phyloP scores from a whole-genome alignment of 2,797 vertebrate genomes.

The Synanceia verrucosa region DNA sequence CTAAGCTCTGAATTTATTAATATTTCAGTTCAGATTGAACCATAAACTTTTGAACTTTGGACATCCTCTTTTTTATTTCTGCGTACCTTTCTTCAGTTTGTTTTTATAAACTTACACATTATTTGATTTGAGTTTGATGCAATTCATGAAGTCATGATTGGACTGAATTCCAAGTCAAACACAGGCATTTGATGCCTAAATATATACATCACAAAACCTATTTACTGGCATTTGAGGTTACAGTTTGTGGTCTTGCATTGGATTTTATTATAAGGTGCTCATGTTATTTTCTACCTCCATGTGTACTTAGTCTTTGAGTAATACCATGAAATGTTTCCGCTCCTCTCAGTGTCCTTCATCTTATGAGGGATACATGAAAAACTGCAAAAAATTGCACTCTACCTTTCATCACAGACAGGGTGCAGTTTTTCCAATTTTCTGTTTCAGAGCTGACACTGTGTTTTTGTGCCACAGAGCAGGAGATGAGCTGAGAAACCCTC shows the following conservation, averaged over 20 bases:
- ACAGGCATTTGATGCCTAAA: neutral
- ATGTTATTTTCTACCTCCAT: neutral
- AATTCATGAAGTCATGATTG: neutral
- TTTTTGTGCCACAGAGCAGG: slow-evolving; percentile 10
- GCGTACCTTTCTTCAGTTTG: neutral
- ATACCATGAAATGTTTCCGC: neutral
- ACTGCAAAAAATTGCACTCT: neutral
- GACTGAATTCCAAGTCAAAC: neutral
- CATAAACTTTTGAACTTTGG: slow-evolving; percentile 47
- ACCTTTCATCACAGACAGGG: neutral
- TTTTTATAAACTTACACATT: neutral
- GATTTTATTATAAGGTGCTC: neutral
- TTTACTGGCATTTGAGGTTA: neutral
- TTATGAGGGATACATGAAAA: neutral
- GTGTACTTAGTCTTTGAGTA: neutral
- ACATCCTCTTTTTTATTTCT: neutral
- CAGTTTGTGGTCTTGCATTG: neutral
- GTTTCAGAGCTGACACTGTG: neutral
- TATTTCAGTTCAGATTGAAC: slow-evolving; percentile 16
- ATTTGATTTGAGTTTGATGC: neutral
- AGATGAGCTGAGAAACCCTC: neutral
- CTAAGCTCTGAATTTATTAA: slow-evolving; percentile 10
- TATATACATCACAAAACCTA: neutral
- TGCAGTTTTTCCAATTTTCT: neutral
- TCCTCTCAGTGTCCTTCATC: neutral